Conservation (phyloP, 2,797 vertebrate genomes). For the Monodelphis domestica region DNA sequence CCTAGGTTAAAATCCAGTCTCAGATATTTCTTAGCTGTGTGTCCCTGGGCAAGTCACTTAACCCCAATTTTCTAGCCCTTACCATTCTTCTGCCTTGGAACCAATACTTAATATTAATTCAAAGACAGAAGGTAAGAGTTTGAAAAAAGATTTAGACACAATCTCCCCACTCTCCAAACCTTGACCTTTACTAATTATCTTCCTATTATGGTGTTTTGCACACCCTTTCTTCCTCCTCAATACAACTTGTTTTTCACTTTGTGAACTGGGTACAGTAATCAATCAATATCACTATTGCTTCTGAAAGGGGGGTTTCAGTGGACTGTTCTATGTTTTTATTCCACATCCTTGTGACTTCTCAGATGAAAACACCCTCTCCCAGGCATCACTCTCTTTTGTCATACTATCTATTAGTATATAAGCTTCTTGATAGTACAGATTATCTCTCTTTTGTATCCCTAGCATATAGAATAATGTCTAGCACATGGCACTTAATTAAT, state of each 20-base stretch:
- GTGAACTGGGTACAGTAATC: not conserved
- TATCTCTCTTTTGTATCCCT: not conserved
- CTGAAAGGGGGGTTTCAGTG: not conserved
- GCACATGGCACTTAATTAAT: not conserved
- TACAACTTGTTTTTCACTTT: not conserved
- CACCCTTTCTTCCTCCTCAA: not conserved
- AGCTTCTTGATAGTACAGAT: not conserved
- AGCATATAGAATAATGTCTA: not conserved
- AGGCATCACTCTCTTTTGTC: not conserved
- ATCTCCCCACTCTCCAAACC: too few relatives aligned
- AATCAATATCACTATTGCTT: not conserved
- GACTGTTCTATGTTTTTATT: not conserved
- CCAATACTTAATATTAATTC: too few relatives aligned
- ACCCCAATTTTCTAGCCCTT: too few relatives aligned
- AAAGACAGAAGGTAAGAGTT: too few relatives aligned
- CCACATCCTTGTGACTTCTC: not conserved
- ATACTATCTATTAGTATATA: not conserved
- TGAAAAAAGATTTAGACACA: too few relatives aligned
- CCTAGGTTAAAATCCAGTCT: too few relatives aligned
- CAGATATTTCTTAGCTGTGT: too few relatives aligned
- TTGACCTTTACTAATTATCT: not conserved
- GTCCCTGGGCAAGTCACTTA: too few relatives aligned
- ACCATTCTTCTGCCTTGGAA: too few relatives aligned
- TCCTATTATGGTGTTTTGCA: not conserved
- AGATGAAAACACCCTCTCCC: not conserved